A percentile compares a stretch with the other conserved stretches of the same genome.
These are phyloP conservation scores for Neomorphus geoffroyi DNA, from an alignment of 2,797 vertebrate species.

Conservation along the genomic window DNA sequence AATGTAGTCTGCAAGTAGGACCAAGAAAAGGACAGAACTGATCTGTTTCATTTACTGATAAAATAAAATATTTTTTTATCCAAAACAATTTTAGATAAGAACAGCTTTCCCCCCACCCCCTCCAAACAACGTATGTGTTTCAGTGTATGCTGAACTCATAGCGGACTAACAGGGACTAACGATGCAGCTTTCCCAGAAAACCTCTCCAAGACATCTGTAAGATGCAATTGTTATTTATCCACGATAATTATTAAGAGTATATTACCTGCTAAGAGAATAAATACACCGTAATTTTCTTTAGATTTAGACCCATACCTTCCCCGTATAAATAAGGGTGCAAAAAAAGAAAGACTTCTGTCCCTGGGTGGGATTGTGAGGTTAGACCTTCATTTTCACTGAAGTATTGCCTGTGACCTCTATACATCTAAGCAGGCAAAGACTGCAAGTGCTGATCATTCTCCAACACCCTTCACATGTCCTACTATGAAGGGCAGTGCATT, in stretches of 20 bases:
- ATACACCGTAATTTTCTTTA: background rate
- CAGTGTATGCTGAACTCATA: background rate
- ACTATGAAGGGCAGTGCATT: background rate
- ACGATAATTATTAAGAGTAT: background rate
- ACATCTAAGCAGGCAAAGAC: background rate
- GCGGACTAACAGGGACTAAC: background rate
- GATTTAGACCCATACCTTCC: background rate
- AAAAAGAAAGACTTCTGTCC: background rate
- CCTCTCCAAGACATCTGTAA: background rate
- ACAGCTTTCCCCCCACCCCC: background rate
- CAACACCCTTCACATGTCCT: background rate
- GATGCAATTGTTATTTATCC: background rate
- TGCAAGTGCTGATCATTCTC: background rate
- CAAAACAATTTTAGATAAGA: background rate
- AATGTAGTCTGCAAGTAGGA: background rate
- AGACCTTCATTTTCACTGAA: background rate
- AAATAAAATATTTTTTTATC: slow-evolving; percentile 14
- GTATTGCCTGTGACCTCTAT: background rate
- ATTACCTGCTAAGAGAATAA: background rate
- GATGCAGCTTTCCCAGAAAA: background rate
- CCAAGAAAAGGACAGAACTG: background rate
- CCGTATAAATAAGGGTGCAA: rapidly evolving
- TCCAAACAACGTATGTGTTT: background rate
- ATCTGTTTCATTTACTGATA: slow-evolving; percentile 7
- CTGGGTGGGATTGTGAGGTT: background rate